Evolutionary conservation across 2,888 invertebrate genomes (phyloP), one percentile per base, ranked within the genome.

Genomic region (Lacanobia oleracea): DNA sequence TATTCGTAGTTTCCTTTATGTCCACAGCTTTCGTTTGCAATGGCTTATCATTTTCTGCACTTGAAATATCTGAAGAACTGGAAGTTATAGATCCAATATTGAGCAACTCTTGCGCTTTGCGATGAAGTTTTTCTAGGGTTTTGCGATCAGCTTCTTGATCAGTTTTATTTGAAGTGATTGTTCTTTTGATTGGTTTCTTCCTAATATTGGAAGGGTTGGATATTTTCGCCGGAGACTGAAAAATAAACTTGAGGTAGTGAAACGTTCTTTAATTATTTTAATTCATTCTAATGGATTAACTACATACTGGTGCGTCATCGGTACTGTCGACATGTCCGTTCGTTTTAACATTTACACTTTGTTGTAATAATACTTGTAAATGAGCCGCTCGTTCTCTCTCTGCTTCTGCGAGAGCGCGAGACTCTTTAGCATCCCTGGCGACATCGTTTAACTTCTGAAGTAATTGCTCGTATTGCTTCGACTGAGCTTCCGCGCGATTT

Each of bases 61-160:
- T 91, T 67, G 94, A 93, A 40, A 79, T 81, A 67, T 95, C 95
- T n/a, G 93, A 92, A 66, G 93, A 91, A 81, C 90, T 92, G 3
- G 94, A 92, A 79, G 89, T 92, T 23, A 89, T 83, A n/a, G 94
- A 92, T 53, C 90, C 89, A 67, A 93, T 90, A 80, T 91, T 92
- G 0, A 96, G 87, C 60, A 96, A 89, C 83, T 94, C 95, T 85
- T 95, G 93, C 9, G 95, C 95, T 86, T 94, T 94, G 80, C 91
- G 91, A 77, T 96, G 96, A 48, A 96, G 90, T 74, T 91, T 92
- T 85, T 94, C 92, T 4, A 95, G 89, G 6, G 91, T 92, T 76
- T 91, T 88, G 33, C 87, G 87, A 75, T 92, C 88, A 33, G 88
- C 83, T 59, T 84, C 85, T 70, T 87, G 87, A 54, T 89, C 88